phyloP scores from a whole-genome alignment of 2,113 vertebrate species.

The Hippopotamus amphibius region DNA sequence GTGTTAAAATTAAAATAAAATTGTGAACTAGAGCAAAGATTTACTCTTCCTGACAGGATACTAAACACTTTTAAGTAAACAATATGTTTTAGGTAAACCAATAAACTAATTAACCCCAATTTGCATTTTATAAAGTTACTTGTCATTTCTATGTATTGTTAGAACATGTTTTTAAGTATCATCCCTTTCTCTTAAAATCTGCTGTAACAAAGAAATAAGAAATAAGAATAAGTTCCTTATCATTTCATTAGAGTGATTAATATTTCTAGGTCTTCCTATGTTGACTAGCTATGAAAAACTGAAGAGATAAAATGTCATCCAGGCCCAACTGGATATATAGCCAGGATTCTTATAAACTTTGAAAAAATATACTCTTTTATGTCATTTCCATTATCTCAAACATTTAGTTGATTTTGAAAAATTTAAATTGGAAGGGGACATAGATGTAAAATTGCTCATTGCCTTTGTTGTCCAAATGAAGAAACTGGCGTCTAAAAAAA shows the following conservation, averaged over 20 bases:
- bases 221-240: neutral
- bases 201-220: neutral
- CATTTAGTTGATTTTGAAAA: neutral
- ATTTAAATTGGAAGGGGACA: neutral
- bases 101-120: neutral
- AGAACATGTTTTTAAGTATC: neutral
- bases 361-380: neutral
- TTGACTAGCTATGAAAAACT: neutral
- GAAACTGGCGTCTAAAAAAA: neutral
- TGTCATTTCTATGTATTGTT: neutral
- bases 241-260: neutral
- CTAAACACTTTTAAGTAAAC: neutral
- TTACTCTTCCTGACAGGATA: neutral
- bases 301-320: neutral
- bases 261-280: neutral
- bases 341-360: neutral
- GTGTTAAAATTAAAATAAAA: constrained; percentile 14
- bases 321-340: neutral
- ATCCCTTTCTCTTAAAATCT: neutral
- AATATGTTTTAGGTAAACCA: neutral
- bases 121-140: neutral
- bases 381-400: neutral
- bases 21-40: neutral
- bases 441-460: neutral
- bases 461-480: neutral